Evolutionary conservation across 2,888 invertebrate species (phyloP).

Genomic region (Drosophila demipolita): DNA sequence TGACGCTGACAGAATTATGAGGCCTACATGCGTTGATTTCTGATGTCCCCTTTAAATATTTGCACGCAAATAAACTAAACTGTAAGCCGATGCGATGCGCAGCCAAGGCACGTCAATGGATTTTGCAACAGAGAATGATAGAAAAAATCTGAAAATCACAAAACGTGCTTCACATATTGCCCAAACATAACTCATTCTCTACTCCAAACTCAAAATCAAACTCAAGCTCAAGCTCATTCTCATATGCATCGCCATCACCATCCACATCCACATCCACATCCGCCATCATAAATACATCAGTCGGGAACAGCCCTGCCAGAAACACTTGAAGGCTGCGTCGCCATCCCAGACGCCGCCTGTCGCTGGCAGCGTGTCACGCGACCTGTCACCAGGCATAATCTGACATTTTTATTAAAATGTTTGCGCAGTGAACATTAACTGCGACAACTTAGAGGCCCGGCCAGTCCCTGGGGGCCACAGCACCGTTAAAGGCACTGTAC

Average conservation of each 20-base stretch:
- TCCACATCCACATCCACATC: slow-evolving; percentile 18
- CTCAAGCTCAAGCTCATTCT: not conserved
- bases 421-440: slow-evolving; percentile 68
- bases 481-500: slow-evolving; percentile 1
- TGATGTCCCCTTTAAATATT: slow-evolving; percentile 74
- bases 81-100: slow-evolving; percentile 60
- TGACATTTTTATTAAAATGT: slow-evolving; percentile 83
- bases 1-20: slow-evolving; percentile 82
- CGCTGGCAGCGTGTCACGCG: slow-evolving; percentile 80
- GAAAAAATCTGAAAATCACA: slow-evolving; percentile 66
- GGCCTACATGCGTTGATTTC: slow-evolving; percentile 79
- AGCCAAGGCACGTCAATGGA: slow-evolving; percentile 62
- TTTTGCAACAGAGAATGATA: slow-evolving; percentile 47
- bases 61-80: slow-evolving; percentile 80
- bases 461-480: slow-evolving; percentile 22
- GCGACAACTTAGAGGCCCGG: slow-evolving; percentile 53
- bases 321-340: slow-evolving; percentile 60
- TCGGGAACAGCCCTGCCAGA: slow-evolving; percentile 46
- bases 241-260: not conserved
- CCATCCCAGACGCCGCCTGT: slow-evolving; percentile 60
- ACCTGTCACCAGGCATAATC: slow-evolving; percentile 77
- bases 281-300: slow-evolving; percentile 78
- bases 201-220: not conserved
- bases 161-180: slow-evolving; percentile 81
- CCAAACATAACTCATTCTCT: slow-evolving; percentile 11